Conservation (phyloP, 2,888 invertebrate genomes). For the Drosophila infuscata region DNA sequence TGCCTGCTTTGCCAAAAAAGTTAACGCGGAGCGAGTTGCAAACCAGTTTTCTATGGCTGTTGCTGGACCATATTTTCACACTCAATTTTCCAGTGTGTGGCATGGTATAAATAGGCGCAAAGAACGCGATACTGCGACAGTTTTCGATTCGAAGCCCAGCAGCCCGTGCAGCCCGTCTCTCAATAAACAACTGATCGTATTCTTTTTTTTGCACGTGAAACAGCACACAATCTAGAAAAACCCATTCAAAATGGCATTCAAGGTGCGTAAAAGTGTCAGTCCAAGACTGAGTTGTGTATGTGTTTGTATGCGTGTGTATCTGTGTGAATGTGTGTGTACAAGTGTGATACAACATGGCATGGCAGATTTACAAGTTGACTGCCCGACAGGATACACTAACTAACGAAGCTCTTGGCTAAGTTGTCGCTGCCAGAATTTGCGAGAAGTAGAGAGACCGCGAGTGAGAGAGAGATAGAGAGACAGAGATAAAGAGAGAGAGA, state of each 20-base stretch:
- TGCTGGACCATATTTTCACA: conserved; percentile 56
- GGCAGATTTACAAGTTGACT: background rate
- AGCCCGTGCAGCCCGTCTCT: conserved; percentile 31
- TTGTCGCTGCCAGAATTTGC: background rate
- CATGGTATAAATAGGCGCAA: conserved; percentile 74
- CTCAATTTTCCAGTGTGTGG: conserved; percentile 42
- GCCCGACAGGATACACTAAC: conserved; percentile 3
- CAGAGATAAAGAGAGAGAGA: background rate
- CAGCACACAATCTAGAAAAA: conserved; percentile 13
- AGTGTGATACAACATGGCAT: background rate
- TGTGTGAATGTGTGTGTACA: conserved; percentile 1
- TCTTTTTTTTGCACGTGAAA: conserved; percentile 51
- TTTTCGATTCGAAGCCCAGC: conserved; percentile 63
- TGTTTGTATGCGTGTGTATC: background rate
- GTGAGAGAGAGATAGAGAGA: background rate
- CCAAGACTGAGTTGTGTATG: conserved; percentile 1
- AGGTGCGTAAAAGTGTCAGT: conserved; percentile 67
- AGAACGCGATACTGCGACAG: conserved; percentile 76
- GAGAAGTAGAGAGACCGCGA: background rate
- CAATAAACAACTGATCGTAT: conserved; percentile 31
- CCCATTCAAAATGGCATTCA: conserved; percentile 72
- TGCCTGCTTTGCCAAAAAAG: conserved; percentile 70
- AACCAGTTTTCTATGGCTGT: conserved; percentile 65
- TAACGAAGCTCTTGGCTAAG: background rate
- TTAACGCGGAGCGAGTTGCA: conserved; percentile 19